Evolutionary conservation across 2,113 vertebrate species (phyloP).

Genomic region (Orthonyx spaldingii): DNA sequence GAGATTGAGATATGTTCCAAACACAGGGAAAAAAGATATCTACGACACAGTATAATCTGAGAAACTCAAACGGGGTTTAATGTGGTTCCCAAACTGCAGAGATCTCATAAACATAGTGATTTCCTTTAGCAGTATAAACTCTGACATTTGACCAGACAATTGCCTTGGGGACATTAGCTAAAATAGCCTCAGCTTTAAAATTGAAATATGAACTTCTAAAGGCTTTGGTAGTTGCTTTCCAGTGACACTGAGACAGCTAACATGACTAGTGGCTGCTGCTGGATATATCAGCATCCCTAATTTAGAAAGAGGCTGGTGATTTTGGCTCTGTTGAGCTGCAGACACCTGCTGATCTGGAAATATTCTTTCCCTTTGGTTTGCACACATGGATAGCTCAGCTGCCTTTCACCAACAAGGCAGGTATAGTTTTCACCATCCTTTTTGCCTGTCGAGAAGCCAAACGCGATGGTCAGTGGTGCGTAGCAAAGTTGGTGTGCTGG

Average conservation of each 20-base stretch:
- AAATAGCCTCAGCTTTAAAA: conserved; percentile 56
- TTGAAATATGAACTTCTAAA: conserved; percentile 51
- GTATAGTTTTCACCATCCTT: background rate
- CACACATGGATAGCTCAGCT: background rate
- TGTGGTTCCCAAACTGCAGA: background rate
- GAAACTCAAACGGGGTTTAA: background rate
- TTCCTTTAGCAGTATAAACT: conserved; percentile 46
- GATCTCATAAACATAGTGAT: conserved; percentile 31
- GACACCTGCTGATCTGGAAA: background rate
- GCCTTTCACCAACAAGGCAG: background rate
- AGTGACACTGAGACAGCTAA: background rate
- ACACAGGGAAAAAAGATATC: background rate
- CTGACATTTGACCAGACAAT: conserved; percentile 53
- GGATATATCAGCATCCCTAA: background rate
- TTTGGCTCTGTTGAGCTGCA: background rate
- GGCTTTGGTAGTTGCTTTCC: conserved; percentile 7
- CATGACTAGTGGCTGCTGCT: background rate
- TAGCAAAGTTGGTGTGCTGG: background rate
- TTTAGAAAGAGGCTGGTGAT: background rate
- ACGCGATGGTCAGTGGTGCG: fast-evolving
- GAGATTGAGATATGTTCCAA: background rate
- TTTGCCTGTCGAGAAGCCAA: background rate
- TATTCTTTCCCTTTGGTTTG: background rate
- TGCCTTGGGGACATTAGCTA: conserved; percentile 38
- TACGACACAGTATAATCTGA: background rate